Evolutionary conservation across 2,113 vertebrate species (phyloP).

Genomic region (Percopsis transmontana): DNA sequence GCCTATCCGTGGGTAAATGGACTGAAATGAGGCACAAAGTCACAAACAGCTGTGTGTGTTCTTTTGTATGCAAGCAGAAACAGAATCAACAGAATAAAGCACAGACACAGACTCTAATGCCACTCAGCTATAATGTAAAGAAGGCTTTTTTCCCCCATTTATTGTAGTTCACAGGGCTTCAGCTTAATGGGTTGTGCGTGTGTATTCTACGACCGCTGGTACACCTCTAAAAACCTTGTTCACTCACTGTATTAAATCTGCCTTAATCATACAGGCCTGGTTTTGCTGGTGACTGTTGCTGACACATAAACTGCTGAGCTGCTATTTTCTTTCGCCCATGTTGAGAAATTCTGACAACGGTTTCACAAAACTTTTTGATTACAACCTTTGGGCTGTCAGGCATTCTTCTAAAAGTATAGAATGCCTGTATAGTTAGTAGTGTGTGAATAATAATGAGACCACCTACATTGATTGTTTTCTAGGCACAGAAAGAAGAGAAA

Average conservation of each 20-base stretch:
- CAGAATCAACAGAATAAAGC: constrained; percentile 8
- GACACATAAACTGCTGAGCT: constrained; percentile 2
- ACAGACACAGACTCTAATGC: not conserved
- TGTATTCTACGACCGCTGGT: not conserved
- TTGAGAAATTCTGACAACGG: constrained; percentile 6
- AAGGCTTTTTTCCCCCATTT: not conserved
- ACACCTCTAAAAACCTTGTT: too few relatives aligned
- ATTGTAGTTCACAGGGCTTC: not conserved
- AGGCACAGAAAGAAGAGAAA: constrained; percentile 9
- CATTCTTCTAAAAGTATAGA: constrained; percentile 9
- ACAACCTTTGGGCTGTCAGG: constrained; percentile 21
- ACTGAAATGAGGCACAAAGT: constrained; percentile 21
- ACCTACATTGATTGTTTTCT: constrained; percentile 17
- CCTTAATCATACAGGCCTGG: not conserved
- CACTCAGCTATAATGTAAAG: not conserved
- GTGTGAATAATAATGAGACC: not conserved
- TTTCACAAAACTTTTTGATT: constrained; percentile 33
- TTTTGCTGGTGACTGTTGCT: not conserved
- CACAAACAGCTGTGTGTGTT: not conserved
- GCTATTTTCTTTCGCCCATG: constrained; percentile 2
- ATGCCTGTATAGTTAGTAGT: too few relatives aligned
- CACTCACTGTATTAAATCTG: not conserved
- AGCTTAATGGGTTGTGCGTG: not conserved
- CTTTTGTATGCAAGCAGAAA: not conserved
- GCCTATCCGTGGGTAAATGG: constrained; percentile 33